A percentile compares a stretch with the other conserved stretches of the same genome.
These are phyloP conservation scores for Acanthurus leucopareius DNA, from an alignment of 2,797 vertebrate genomes.

Conservation along the genomic window DNA sequence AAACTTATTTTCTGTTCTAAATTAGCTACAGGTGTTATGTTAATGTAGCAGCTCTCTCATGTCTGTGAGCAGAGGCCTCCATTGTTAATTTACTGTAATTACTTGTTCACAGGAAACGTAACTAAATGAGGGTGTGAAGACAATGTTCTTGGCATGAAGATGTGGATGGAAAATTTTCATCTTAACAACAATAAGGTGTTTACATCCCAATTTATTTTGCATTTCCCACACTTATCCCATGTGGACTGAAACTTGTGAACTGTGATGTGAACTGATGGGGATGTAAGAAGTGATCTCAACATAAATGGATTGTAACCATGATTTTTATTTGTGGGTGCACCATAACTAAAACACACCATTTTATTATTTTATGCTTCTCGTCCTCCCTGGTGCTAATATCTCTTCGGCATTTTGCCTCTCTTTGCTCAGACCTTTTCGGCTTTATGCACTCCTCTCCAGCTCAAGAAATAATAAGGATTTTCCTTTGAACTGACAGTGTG, in stretches of 20 bases:
- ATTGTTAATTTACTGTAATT: slow-evolving; percentile 51
- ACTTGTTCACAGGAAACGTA: slow-evolving; percentile 31
- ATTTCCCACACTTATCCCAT: neutral
- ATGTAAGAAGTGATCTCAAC: neutral
- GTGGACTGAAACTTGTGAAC: neutral
- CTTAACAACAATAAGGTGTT: slow-evolving; percentile 18
- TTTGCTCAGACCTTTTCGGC: too few species aligned
- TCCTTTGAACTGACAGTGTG: too few species aligned
- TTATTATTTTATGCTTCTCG: too few species aligned
- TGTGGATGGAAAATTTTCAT: slow-evolving; percentile 1
- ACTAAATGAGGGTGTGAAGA: slow-evolving; percentile 10
- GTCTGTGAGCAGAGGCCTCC: slow-evolving; percentile 26
- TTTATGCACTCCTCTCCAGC: too few species aligned
- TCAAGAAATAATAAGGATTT: too few species aligned
- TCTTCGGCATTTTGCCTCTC: too few species aligned
- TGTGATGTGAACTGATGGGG: neutral
- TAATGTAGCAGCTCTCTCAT: slow-evolving; percentile 24
- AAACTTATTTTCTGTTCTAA: slow-evolving; percentile 21
- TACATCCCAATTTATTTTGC: neutral
- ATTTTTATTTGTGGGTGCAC: too few species aligned
- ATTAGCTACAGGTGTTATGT: slow-evolving; percentile 60
- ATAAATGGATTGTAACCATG: too few species aligned
- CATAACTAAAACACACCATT: too few species aligned
- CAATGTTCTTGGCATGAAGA: slow-evolving; percentile 29
- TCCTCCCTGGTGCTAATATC: too few species aligned